Evolutionary conservation across 92 coral and sea anemone species (phyloP).

Genomic region (Paramuricea clavata): DNA sequence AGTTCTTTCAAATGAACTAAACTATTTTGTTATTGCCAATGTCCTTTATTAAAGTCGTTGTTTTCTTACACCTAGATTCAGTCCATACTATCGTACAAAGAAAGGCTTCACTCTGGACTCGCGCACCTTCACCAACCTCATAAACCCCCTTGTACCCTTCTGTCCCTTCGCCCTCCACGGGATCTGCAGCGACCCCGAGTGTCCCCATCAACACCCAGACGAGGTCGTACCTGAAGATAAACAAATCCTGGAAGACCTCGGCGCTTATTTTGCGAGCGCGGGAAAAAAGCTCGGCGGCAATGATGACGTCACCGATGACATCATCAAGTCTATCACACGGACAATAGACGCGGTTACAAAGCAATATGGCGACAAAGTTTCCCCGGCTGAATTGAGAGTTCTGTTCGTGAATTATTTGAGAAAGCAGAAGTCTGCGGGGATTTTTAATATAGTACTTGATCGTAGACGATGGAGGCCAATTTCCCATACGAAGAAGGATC

Average conservation of each 20-base stretch:
- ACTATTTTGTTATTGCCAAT: too few relatives aligned
- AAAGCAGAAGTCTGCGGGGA: conserved; percentile 21
- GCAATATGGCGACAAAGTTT: conserved; percentile 84
- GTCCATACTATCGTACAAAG: conserved; percentile 90
- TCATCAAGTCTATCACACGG: conserved; percentile 36
- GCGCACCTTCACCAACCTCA: conserved; percentile 76
- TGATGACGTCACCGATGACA: conserved; percentile 5
- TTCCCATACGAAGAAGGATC: conserved; percentile 34
- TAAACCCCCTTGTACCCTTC: conserved; percentile 72
- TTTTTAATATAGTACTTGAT: conserved; percentile 62
- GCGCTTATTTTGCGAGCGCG: conserved; percentile 70
- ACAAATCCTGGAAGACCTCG: conserved; percentile 82
- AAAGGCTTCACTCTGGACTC: conserved; percentile 83
- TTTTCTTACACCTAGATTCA: conserved; percentile 71
- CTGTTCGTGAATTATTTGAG: conserved; percentile 83
- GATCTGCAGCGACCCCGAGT: conserved; percentile 89
- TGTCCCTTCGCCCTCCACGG: conserved; percentile 92
- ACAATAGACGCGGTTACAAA: conserved; percentile 54
- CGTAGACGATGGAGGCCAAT: conserved; percentile 69
- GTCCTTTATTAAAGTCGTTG: not conserved
- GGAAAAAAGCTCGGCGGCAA: conserved; percentile 10
- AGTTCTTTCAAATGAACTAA: too few relatives aligned
- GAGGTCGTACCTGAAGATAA: conserved; percentile 63
- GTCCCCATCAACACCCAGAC: conserved; percentile 76
- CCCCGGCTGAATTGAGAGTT: conserved; percentile 83